These are phyloP conservation scores for Damaliscus lunatus DNA, from an alignment of 2,113 vertebrate species.

Conservation along the genomic window DNA sequence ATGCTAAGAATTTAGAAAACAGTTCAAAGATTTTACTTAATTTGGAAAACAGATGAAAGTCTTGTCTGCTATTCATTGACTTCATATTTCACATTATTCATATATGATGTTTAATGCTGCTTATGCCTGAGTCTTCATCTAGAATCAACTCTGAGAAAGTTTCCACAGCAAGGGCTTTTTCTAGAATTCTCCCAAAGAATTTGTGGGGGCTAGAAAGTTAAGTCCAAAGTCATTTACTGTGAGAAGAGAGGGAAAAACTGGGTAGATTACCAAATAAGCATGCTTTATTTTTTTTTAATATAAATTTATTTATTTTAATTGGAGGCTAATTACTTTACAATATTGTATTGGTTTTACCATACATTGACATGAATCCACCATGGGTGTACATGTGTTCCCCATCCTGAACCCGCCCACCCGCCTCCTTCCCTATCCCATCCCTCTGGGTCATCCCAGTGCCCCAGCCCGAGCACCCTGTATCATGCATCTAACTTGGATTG, in stretches of 20 bases:
- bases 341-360: no score
- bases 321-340: no score
- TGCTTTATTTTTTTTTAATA: no score
- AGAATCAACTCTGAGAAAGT: background rate
- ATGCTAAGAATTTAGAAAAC: constrained; percentile 54
- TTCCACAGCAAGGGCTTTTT: background rate
- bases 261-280: background rate
- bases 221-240: background rate
- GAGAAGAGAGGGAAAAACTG: background rate
- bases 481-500: no score
- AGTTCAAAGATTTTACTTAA: constrained; percentile 52
- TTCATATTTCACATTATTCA: constrained; percentile 11
- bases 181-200: background rate
- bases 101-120: constrained; percentile 27
- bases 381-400: no score
- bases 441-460: no score
- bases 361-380: no score
- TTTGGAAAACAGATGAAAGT: constrained; percentile 54
- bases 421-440: no score
- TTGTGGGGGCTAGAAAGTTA: background rate
- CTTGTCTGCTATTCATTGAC: constrained; percentile 13
- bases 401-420: no score
- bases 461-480: no score
- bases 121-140: background rate
- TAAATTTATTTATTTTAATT: no score